These are phyloP conservation scores for Drosophila pseudotakahashii DNA, from an alignment of 2,888 invertebrate species.

Conservation along the genomic window DNA sequence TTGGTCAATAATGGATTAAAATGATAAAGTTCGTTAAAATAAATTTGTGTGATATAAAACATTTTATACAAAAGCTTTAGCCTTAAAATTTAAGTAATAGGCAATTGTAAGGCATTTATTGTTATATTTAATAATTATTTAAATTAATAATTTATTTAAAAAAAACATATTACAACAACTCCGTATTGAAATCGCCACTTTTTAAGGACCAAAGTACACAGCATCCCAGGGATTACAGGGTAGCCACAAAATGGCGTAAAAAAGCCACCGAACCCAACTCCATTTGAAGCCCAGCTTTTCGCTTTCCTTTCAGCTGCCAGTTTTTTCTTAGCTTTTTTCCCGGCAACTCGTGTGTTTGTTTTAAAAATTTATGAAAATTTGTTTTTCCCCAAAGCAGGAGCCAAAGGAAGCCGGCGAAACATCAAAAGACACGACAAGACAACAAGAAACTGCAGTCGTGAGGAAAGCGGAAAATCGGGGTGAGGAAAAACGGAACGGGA, in stretches of 20 bases:
- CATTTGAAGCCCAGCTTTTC: conserved; percentile 27
- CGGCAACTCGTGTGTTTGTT: conserved; percentile 64
- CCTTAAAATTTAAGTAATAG: too few species aligned
- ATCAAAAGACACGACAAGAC: conserved; percentile 46
- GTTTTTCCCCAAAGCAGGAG: conserved; percentile 66
- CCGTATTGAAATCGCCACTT: too few species aligned
- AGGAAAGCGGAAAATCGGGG: conserved; percentile 19
- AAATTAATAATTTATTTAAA: neutral
- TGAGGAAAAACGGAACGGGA: conserved; percentile 15
- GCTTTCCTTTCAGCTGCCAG: conserved; percentile 27
- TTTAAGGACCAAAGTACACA: too few species aligned
- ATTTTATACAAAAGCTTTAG: too few species aligned
- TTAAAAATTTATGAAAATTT: conserved; percentile 81
- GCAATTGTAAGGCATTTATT: too few species aligned
- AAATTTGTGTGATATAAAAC: too few species aligned
- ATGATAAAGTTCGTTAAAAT: too few species aligned
- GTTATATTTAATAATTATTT: too few species aligned
- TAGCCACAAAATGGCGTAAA: conserved; percentile 72
- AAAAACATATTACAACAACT: neutral
- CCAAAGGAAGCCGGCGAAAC: conserved; percentile 34
- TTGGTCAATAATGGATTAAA: neutral
- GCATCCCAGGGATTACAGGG: conserved; percentile 14
- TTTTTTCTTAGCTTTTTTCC: conserved; percentile 26
- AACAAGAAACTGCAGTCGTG: conserved; percentile 43
- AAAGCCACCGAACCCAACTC: conserved; percentile 43